phyloP scores from a whole-genome alignment of 2,797 vertebrate species.

The Muscicapa comitata region DNA sequence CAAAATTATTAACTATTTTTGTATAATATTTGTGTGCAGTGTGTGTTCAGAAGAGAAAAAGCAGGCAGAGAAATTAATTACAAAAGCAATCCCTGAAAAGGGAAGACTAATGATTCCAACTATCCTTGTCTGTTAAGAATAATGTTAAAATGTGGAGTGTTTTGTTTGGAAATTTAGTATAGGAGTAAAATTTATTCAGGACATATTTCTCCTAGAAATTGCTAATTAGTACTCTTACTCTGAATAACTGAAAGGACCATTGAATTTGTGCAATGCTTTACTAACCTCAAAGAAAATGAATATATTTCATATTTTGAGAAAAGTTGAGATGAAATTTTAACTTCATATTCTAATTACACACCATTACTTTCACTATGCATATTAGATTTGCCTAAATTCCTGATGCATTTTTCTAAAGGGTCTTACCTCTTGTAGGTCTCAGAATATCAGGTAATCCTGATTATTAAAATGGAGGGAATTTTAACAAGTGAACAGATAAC shows the following conservation, averaged over 20 bases:
- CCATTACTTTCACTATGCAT: neutral
- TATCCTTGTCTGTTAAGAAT: neutral
- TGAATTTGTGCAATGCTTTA: neutral
- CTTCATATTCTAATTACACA: neutral
- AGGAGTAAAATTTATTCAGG: neutral
- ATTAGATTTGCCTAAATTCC: neutral
- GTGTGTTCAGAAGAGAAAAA: neutral
- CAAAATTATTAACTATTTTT: neutral
- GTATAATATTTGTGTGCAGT: neutral
- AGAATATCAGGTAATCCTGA: slow-evolving; percentile 40
- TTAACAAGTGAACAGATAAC: slow-evolving; percentile 5
- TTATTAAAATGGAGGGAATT: slow-evolving; percentile 12
- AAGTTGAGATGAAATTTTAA: neutral
- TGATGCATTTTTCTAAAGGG: neutral
- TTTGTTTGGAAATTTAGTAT: neutral
- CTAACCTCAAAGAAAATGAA: neutral
- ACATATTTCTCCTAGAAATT: neutral
- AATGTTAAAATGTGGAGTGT: neutral
- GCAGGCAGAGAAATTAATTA: neutral
- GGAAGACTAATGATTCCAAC: neutral
- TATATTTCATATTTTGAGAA: neutral
- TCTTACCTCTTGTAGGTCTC: slow-evolving; percentile 4
- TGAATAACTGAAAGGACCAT: neutral
- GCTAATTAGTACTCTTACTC: neutral
- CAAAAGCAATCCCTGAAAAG: neutral